Conservation (phyloP, 2,113 vertebrate species). For the Rhinoderma darwinii region DNA sequence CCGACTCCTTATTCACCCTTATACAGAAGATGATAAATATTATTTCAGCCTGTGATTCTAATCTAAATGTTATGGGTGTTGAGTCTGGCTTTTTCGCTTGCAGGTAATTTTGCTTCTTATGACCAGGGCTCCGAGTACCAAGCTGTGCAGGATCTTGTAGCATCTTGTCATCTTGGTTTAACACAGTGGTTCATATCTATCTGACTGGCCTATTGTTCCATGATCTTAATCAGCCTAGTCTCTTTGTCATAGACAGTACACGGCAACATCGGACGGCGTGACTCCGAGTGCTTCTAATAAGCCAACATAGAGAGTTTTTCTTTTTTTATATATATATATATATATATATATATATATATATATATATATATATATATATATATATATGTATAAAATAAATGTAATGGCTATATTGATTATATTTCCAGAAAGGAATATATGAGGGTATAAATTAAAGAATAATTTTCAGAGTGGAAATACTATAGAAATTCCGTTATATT, state of each 20-base stretch:
- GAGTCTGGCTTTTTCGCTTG: neutral
- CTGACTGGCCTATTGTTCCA: slow-evolving; percentile 28
- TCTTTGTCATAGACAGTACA: neutral
- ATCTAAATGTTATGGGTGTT: slow-evolving; percentile 25
- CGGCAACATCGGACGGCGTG: neutral
- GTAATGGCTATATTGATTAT: neutral
- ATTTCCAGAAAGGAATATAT: neutral
- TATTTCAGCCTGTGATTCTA: slow-evolving; percentile 47
- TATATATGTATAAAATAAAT: neutral
- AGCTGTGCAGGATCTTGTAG: slow-evolving; percentile 40
- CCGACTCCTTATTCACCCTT: slow-evolving; percentile 32
- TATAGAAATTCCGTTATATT: neutral
- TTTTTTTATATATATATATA: too few species aligned
- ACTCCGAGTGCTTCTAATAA: neutral
- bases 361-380: neutral
- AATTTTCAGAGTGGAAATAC: neutral
- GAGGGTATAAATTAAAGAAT: neutral
- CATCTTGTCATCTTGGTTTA: slow-evolving; percentile 49
- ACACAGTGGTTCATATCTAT: slow-evolving; percentile 25
- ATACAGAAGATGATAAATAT: slow-evolving; percentile 42
- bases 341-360: neutral
- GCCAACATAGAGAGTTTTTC: neutral
- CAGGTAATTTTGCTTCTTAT: slow-evolving; percentile 22
- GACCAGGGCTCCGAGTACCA: neutral
- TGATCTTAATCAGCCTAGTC: slow-evolving; percentile 22